Evolutionary conservation across 2,113 vertebrate species (phyloP).

Genomic region (Chlorodrepanis virens): DNA sequence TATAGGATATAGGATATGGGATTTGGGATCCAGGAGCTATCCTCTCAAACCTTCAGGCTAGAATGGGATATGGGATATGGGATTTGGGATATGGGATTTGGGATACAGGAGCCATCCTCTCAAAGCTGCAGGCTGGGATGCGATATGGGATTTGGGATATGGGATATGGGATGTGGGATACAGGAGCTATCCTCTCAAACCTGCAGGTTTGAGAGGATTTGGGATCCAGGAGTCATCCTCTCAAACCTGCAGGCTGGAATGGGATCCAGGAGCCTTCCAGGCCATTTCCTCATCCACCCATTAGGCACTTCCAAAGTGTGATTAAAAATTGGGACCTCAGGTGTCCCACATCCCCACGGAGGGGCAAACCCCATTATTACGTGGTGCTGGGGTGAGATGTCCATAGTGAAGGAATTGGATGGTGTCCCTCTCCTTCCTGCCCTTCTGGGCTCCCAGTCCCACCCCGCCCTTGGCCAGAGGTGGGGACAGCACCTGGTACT

Average conservation of each 20-base stretch:
- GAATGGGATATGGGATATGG: neutral
- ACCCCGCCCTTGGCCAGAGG: neutral
- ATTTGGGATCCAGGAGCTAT: neutral
- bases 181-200: neutral
- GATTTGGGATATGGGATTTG: neutral
- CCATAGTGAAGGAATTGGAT: neutral
- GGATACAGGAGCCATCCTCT: no score
- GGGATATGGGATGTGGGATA: no score
- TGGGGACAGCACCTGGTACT: constrained; percentile 86
- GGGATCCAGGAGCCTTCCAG: neutral
- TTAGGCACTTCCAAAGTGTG: neutral
- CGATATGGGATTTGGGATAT: neutral
- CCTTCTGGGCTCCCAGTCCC: neutral
- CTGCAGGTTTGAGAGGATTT: neutral
- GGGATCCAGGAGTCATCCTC: accelerated
- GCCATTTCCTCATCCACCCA: neutral
- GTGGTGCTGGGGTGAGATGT: accelerated
- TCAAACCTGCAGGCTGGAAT: neutral
- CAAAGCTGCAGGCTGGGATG: neutral
- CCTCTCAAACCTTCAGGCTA: neutral
- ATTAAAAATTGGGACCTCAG: accelerated
- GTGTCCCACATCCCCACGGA: neutral
- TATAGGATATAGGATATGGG: no score
- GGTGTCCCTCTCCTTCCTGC: neutral
- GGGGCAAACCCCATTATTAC: neutral